Conservation (phyloP, 2,113 vertebrate genomes). For the Halichoeres trimaculatus region DNA sequence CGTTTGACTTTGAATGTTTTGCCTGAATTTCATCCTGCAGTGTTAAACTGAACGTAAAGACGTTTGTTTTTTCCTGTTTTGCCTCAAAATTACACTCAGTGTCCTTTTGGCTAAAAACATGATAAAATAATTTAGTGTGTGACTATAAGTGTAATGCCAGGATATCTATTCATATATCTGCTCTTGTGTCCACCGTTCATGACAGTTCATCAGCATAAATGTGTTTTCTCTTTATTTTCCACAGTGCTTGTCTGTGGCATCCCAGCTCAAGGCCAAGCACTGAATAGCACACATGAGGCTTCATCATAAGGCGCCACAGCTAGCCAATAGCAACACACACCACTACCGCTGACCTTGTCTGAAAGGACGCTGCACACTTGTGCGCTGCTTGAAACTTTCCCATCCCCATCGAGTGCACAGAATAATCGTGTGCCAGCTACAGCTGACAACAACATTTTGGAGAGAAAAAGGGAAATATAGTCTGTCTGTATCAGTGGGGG, state of each 20-base stretch:
- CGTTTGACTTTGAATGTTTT: too few relatives aligned
- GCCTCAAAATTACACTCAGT: too few relatives aligned
- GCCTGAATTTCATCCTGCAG: too few relatives aligned
- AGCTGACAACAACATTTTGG: conserved; percentile 1
- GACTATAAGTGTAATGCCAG: not conserved
- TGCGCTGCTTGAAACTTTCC: conserved; percentile 29
- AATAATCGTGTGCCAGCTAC: conserved; percentile 16
- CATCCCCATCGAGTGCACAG: conserved; percentile 7
- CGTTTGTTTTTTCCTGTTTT: too few relatives aligned
- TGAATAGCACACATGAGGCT: conserved; percentile 70
- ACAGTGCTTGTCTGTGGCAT: conserved; percentile 29
- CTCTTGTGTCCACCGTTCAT: conserved; percentile 13
- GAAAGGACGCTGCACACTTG: conserved; percentile 42
- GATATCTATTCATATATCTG: not conserved
- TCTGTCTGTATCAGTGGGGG: not conserved
- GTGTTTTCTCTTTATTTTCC: not conserved
- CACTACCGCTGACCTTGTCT: conserved; percentile 48
- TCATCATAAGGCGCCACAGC: not conserved
- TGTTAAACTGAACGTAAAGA: too few relatives aligned
- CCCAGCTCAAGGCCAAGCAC: conserved; percentile 68
- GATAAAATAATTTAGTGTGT: too few relatives aligned
- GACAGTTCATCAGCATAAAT: conserved; percentile 5
- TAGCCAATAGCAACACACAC: conserved; percentile 42
- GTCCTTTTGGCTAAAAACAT: not conserved
- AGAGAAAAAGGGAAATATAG: conserved; percentile 2